phyloP scores from a whole-genome alignment of 1,140 invertebrate species.

The Sycophila sp. region DNA sequence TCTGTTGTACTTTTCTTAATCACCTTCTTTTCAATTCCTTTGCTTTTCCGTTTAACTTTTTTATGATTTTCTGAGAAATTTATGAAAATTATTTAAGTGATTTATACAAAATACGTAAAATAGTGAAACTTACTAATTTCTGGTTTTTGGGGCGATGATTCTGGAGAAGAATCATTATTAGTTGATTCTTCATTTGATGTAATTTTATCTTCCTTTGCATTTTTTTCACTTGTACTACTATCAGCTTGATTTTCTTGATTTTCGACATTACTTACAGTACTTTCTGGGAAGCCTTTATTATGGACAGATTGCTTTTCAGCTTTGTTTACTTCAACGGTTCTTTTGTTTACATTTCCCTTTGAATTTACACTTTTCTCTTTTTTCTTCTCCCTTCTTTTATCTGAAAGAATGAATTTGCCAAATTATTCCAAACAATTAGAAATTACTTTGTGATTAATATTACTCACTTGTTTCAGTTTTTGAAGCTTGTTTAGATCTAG shows the following conservation, averaged over 20 bases:
- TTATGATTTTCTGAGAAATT: conserved; percentile 40
- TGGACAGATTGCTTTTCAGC: conserved; percentile 38
- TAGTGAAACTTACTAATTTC: conserved; percentile 25
- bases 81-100: not conserved
- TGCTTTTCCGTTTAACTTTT: conserved; percentile 44
- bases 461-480: conserved; percentile 41
- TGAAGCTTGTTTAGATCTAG: conserved; percentile 47
- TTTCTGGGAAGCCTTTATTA: conserved; percentile 30
- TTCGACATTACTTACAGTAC: conserved; percentile 51
- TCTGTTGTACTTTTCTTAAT: conserved; percentile 44
- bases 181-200: conserved; percentile 36
- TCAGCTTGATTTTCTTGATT: conserved; percentile 63
- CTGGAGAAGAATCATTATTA: not conserved
- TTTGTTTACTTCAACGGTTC: conserved; percentile 39
- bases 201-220: conserved; percentile 37
- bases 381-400: conserved; percentile 48
- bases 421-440: not conserved
- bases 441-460: not conserved
- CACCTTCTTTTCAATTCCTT: conserved; percentile 47
- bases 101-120: not conserved
- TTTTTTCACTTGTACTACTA: conserved; percentile 48
- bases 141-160: not conserved
- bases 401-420: conserved; percentile 33
- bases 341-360: conserved; percentile 45
- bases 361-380: conserved; percentile 21